Base-by-base conservation (phyloP, 2,797 vertebrate species). In the Alexandromys oeconomus region DNA sequence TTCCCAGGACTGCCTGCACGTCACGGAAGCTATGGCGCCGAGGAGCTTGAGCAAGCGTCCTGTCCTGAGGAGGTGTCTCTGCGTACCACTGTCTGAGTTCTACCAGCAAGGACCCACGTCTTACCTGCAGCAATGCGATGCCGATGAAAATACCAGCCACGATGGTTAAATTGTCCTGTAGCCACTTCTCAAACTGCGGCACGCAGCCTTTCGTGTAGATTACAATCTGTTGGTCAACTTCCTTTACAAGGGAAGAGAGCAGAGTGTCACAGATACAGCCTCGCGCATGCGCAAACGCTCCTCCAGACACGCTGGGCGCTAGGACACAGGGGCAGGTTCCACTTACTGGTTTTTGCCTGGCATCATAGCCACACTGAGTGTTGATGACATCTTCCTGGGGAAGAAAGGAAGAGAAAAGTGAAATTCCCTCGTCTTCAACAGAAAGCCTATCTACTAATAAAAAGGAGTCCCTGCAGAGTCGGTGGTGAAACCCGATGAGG, bases 161-260 rank as follows among this genome's bases (percentile, higher is more conserved):
- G 97, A 99, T 99, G n/a, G 99, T 99, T 94, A 99, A 98, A 98
- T 99, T 99, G 98, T 99, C 99, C 98, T 99, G 99, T 90, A 99
- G 98, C 99, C 99, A 99, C 98, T 99, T 99, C 98, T 99, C 99
- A 99, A 99, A 99, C 98, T 99, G 99, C 80, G 99, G 99, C 78
- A 99, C 99, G 4, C 99, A 99, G 95, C 99, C 99, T 99, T 99
- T 99, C 57, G 99, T 99, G 97, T 99, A 99, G 98, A 99, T 99
- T 94, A 99, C 99, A 31, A 98, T 99, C 98, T 99, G 99, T 98
- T 99, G 99, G 97, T 99, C 99, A 11, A 99, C 99, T 95, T 99
- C 99, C 99, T 99, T 98, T 48, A 95, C 87, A 91, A 92, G 84
- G 98, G 94, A 95, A 97, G 96, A 91, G 97, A 98, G 78, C 91